Evolutionary conservation across 2,888 invertebrate genomes (phyloP).

Genomic region (Diogma glabrata): DNA sequence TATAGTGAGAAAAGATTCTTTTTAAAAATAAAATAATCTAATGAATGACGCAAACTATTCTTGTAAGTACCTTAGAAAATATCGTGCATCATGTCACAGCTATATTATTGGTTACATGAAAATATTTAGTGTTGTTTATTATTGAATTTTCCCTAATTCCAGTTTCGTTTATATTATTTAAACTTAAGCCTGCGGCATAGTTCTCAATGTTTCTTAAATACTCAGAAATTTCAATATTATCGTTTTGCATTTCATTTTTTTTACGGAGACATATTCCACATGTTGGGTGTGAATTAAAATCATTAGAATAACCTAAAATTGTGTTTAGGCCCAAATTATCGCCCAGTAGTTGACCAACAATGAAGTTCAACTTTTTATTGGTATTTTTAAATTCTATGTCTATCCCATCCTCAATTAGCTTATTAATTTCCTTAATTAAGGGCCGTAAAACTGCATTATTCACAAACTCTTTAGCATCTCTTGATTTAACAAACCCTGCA

Average conservation of each 20-base stretch:
- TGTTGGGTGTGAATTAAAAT: background rate
- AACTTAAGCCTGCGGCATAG: background rate
- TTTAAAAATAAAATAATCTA: background rate
- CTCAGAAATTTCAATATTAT: background rate
- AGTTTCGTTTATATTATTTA: background rate
- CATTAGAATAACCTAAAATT: no score
- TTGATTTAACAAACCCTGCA: background rate
- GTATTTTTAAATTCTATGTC: no score
- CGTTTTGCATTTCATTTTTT: background rate
- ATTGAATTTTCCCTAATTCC: background rate
- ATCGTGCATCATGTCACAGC: background rate
- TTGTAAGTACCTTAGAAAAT: background rate
- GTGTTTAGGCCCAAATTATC: no score
- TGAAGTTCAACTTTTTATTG: no score
- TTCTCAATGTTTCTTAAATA: background rate
- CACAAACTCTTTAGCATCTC: background rate
- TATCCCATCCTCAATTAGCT: background rate
- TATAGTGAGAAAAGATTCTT: background rate
- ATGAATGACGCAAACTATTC: background rate
- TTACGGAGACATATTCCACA: background rate
- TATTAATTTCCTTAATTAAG: background rate
- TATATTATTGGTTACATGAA: constrained; percentile 2
- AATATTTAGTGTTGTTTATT: background rate
- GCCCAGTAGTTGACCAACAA: no score
- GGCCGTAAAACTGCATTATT: background rate